phyloP scores from a whole-genome alignment of 2,888 invertebrate genomes.

The Syrista parreyssii region DNA sequence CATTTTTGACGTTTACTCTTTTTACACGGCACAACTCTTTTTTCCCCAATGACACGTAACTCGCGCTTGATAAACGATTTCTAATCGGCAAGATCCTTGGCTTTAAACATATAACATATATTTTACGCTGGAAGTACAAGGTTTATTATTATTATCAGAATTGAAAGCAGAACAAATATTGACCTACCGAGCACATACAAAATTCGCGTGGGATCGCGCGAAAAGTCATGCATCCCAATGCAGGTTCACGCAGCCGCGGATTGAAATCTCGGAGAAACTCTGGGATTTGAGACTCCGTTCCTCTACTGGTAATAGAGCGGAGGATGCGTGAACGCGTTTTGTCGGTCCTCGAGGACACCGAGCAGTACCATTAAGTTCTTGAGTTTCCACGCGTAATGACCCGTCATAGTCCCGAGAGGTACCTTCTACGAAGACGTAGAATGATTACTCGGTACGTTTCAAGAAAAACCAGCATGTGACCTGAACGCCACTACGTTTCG shows the following conservation, averaged over 20 bases:
- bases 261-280: background rate
- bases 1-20: background rate
- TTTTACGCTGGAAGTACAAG: background rate
- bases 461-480: background rate
- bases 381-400: background rate
- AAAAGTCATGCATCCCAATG: background rate
- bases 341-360: background rate
- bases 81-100: background rate
- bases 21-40: background rate
- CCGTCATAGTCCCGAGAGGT: background rate
- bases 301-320: background rate
- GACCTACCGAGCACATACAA: background rate
- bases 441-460: background rate
- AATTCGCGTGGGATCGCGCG: background rate
- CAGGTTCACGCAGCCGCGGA: constrained; percentile 6
- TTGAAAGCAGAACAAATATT: background rate
- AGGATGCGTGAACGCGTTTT: background rate
- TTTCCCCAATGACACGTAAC: background rate
- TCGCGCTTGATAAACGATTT: background rate
- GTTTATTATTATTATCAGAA: background rate
- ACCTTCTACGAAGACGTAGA: background rate
- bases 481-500: background rate
- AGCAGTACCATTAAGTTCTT: background rate
- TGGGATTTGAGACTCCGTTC: background rate
- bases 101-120: background rate